Conservation (phyloP, 2,888 invertebrate genomes). For the Biston betularia region DNA sequence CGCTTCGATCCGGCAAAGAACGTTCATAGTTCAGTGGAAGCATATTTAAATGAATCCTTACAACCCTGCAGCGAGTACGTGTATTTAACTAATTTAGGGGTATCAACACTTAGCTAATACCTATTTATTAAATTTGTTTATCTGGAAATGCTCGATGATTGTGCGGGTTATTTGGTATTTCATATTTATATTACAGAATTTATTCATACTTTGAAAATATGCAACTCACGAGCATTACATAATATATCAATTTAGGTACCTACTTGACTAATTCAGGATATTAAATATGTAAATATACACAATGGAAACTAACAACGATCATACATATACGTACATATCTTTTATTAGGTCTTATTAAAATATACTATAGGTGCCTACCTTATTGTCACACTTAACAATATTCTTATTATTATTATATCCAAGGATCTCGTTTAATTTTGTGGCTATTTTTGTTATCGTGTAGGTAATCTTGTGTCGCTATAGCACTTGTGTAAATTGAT, state of each 20-base stretch:
- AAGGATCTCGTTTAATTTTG: not conserved
- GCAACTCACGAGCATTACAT: no score
- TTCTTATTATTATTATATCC: not conserved
- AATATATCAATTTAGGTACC: no score
- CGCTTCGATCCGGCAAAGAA: slow-evolving; percentile 4
- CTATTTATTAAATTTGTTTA: not conserved
- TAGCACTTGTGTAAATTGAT: not conserved
- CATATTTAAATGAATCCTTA: slow-evolving; percentile 58
- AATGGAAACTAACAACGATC: no score
- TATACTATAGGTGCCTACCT: no score
- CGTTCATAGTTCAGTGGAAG: slow-evolving; percentile 48
- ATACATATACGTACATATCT: no score
- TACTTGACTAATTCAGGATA: no score
- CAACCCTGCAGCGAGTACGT: slow-evolving; percentile 46
- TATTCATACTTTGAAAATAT: no score
- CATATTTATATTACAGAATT: no score
- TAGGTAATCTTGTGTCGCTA: not conserved
- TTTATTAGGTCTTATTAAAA: no score
- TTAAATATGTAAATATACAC: no score
- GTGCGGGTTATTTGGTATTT: no score
- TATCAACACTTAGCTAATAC: slow-evolving; percentile 48
- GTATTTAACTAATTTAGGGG: slow-evolving; percentile 62
- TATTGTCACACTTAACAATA: not conserved
- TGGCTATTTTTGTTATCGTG: not conserved
- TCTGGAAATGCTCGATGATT: no score